A percentile compares a stretch with the other conserved stretches of the same genome.
phyloP scores from a whole-genome alignment of 1,140 invertebrate species.

The Glomeris maerens region DNA sequence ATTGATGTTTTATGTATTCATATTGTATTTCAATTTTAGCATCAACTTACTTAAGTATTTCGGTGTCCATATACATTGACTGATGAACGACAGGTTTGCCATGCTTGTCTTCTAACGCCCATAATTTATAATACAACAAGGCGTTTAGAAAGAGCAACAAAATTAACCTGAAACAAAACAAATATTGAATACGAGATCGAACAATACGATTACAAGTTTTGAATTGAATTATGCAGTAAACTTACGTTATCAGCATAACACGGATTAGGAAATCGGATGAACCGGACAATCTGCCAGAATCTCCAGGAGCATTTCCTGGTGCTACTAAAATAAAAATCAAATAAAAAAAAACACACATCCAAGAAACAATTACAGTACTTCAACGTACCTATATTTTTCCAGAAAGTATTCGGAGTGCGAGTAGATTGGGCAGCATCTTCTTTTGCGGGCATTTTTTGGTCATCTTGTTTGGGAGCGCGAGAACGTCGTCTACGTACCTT shows the following conservation, averaged over 20 bases:
- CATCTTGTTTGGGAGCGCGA: not conserved
- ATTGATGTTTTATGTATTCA: constrained; percentile 24
- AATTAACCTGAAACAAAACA: constrained; percentile 15
- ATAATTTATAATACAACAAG: constrained; percentile 61
- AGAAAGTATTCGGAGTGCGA: not conserved
- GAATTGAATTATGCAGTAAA: not conserved
- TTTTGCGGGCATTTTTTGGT: not conserved
- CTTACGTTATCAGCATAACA: constrained; percentile 18
- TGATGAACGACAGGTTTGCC: constrained; percentile 17
- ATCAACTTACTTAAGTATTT: constrained; percentile 39
- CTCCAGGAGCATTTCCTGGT: not conserved
- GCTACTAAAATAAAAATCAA: not conserved
- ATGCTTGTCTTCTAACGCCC: constrained; percentile 42
- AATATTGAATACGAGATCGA: not conserved
- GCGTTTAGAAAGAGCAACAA: constrained; percentile 58
- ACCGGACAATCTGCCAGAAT: not conserved
- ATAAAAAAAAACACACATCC: not conserved
- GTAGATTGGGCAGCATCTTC: not conserved
- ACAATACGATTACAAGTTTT: not conserved
- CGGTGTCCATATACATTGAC: constrained; percentile 38
- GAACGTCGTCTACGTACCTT: not conserved
- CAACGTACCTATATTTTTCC: not conserved
- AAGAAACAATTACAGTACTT: too few species aligned
- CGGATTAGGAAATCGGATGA: constrained; percentile 17
- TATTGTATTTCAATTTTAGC: constrained; percentile 24